A percentile compares a stretch with the other conserved stretches of the same genome.
These are phyloP conservation scores for Heliocidaris tuberculata DNA, from an alignment of 35 echinoderm and acorn worm species.

Conservation along the genomic window DNA sequence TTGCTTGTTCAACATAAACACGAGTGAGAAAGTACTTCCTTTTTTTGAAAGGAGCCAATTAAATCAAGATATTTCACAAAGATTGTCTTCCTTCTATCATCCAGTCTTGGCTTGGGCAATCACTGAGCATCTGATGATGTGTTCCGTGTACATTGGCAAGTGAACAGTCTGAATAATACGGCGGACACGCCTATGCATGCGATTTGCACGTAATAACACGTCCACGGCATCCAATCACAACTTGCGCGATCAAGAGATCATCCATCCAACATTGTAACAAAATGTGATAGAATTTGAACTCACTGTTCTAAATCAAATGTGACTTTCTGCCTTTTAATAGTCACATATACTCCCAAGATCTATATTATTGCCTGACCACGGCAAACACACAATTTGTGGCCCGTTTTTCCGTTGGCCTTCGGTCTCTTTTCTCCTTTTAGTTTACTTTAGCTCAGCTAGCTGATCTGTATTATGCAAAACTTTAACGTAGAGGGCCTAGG, in stretches of 20 bases:
- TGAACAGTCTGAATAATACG: constrained; percentile 2
- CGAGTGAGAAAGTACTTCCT: background rate
- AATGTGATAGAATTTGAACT: background rate
- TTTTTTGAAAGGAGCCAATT: background rate
- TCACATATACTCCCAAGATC: background rate
- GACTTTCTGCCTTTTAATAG: background rate
- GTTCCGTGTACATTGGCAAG: background rate
- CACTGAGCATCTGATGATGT: background rate
- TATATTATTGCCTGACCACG: background rate
- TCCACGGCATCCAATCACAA: background rate
- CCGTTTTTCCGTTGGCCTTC: background rate
- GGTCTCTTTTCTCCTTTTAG: background rate
- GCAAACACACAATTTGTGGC: background rate
- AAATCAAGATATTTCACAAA: background rate
- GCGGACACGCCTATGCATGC: constrained; percentile 21
- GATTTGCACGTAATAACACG: background rate
- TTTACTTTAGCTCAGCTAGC: too few relatives aligned
- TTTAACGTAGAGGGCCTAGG: too few relatives aligned
- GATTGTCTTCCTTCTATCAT: background rate
- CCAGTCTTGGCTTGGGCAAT: background rate
- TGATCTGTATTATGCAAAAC: too few relatives aligned
- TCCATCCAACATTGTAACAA: background rate
- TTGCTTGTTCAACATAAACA: constrained; percentile 32
- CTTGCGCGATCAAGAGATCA: background rate
- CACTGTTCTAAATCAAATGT: background rate